phyloP scores from a whole-genome alignment of 1,140 invertebrate genomes.

The Doryteuthis pealeii region DNA sequence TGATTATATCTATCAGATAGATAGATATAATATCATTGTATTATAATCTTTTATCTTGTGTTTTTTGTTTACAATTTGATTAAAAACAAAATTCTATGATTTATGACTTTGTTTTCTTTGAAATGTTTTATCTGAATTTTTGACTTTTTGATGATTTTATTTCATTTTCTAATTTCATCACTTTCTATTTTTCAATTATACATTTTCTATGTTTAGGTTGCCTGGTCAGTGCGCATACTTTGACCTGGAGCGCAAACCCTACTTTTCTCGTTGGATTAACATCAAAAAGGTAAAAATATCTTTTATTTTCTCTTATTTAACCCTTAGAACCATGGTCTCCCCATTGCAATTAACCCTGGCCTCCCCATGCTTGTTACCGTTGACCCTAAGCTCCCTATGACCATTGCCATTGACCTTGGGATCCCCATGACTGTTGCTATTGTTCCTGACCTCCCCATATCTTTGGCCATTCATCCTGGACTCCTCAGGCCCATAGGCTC shows the following conservation, averaged over 20 bases:
- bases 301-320: not conserved
- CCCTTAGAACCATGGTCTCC: not conserved
- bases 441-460: not conserved
- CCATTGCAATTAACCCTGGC: not conserved
- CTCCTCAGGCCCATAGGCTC: too few relatives aligned
- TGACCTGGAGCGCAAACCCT: slow-evolving; percentile 58
- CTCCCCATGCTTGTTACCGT: not conserved
- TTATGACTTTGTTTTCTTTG: too few relatives aligned
- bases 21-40: too few relatives aligned
- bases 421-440: not conserved
- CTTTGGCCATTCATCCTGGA: not conserved
- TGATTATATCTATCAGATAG: too few relatives aligned
- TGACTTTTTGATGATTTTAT: not conserved
- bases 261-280: slow-evolving; percentile 67
- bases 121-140: too few relatives aligned
- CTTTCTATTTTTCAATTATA: not conserved
- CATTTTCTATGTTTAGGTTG: slow-evolving; percentile 51
- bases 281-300: slow-evolving; percentile 62
- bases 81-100: too few relatives aligned
- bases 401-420: not conserved
- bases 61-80: too few relatives aligned
- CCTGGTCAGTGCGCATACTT: slow-evolving; percentile 64
- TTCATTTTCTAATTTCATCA: not conserved
- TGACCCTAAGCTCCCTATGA: not conserved
- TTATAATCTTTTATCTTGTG: too few relatives aligned